Conservation (phyloP, 2,888 invertebrate genomes). For the Stegana nigrithorax region DNA sequence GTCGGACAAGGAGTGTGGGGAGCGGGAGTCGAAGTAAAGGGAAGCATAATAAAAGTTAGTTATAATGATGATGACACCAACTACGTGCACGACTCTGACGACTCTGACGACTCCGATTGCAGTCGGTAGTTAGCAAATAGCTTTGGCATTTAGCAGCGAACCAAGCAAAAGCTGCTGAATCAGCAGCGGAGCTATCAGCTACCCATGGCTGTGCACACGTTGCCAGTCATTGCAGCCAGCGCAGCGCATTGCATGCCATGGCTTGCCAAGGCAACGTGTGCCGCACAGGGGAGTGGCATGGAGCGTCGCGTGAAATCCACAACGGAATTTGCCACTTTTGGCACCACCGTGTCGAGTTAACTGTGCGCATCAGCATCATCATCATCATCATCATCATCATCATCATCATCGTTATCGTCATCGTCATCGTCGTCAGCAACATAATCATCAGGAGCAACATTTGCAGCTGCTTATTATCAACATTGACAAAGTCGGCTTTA, state of each 20-base stretch:
- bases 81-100: neutral
- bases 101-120: neutral
- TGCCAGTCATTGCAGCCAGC: too few species aligned
- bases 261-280: too few species aligned
- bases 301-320: neutral
- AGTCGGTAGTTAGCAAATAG: neutral
- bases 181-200: neutral
- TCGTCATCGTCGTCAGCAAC: neutral
- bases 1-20: too few species aligned
- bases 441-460: neutral
- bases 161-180: conserved; percentile 8
- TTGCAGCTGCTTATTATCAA: neutral
- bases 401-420: conserved; percentile 9
- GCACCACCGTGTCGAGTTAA: neutral
- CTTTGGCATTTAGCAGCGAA: conserved; percentile 11
- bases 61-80: conserved; percentile 6
- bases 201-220: neutral
- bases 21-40: too few species aligned
- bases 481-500: neutral
- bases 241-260: neutral
- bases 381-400: conserved; percentile 3
- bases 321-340: neutral
- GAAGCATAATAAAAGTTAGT: too few species aligned
- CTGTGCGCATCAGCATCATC: conserved; percentile 21
- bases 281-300: neutral